phyloP scores from a whole-genome alignment of 2,113 vertebrate genomes.

The Furnarius figulus region DNA sequence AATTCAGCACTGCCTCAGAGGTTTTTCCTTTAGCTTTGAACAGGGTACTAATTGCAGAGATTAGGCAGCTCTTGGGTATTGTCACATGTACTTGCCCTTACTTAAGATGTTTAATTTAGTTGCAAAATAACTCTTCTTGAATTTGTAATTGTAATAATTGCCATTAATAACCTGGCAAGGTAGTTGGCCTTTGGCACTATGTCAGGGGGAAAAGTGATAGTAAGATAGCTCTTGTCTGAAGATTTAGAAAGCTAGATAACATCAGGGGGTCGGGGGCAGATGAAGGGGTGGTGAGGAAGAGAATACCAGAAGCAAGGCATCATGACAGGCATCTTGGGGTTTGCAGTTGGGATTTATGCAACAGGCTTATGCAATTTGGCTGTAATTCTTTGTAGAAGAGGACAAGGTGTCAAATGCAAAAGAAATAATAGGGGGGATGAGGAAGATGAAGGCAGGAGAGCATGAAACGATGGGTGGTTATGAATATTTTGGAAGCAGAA shows the following conservation, averaged over 20 bases:
- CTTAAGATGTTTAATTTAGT: constrained; percentile 22
- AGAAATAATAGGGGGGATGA: not conserved
- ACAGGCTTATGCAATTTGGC: not conserved
- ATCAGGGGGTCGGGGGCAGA: not conserved
- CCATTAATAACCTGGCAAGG: not conserved
- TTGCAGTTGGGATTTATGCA: not conserved
- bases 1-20: not conserved
- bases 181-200: constrained; percentile 4
- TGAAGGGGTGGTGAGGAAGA: not conserved
- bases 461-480: not conserved
- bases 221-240: not conserved
- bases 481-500: not conserved
- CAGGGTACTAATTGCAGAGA: not conserved
- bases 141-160: constrained; percentile 12
- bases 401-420: not conserved
- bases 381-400: not conserved
- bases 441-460: not conserved
- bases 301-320: not conserved
- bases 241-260: not conserved
- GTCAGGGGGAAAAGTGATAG: not conserved
- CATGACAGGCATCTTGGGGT: not conserved
- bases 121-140: not conserved
- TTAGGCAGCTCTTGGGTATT: constrained; percentile 30
- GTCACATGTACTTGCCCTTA: not conserved
- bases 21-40: constrained; percentile 18